Evolutionary conservation across 1,140 invertebrate genomes (phyloP), one percentile per base, ranked within the genome.

Genomic region (Ceratina japonica): DNA sequence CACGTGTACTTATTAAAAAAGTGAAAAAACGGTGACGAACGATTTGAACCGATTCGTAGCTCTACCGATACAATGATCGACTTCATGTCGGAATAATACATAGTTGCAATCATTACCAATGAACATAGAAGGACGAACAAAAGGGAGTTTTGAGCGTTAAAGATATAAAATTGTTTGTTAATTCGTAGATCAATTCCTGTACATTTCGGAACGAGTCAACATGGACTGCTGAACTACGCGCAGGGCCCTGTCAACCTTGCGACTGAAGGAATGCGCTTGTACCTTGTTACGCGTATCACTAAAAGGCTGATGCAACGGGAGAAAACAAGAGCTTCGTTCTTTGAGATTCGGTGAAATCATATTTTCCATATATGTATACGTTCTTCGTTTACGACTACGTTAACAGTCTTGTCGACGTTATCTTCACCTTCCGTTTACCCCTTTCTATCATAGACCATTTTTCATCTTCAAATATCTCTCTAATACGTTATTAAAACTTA

Each of bases 401-500:
- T 72, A 64, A 72, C 69, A 78, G 69, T 78, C 75, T 78, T 78
- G 31, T 72, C 69, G 59, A 78, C 69, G 59, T 64, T 72, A 49
- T 69, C 10, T 56, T 54, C 13, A n/a, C 24, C n/a, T 56, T 65
- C 75, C 81, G 24, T 81, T 24, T 27, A 24, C 15, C 54, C 13
- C 54, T 31, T 13, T 64, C 68, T 70, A 69, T 70, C 72, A 78
- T n/a, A 78, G 59, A 70, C 59, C 54, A 59, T 64, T 63, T n/a
- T 24, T 27, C 68, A 72, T 63, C n/a, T 24, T 27, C 68, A 72
- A 78, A 78, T 78, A 78, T 72, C 51, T 54, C 49, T 63, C 68
- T 78, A 72, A 72, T 72, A 78, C 69, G 75, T 78, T 72, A 72
- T 78, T 78, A 64, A 78, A 78, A 78, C 75, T 78, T 78, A 58